Base-by-base conservation (phyloP, 35 echinoderm and acorn worm species). In the Anneissia japonica region DNA sequence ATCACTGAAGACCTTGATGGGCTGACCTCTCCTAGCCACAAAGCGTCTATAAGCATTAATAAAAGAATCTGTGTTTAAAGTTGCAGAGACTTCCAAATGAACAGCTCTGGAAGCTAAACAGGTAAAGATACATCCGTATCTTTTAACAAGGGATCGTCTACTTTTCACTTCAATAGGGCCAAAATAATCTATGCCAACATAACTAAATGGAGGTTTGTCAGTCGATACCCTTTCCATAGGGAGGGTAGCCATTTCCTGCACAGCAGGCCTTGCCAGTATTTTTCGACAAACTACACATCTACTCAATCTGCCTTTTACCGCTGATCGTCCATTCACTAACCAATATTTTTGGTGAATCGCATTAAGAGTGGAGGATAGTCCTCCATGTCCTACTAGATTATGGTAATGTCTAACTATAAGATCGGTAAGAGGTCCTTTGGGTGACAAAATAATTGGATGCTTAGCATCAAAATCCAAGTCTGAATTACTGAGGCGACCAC, bases 1-100 rank as follows among this genome's bases (percentile, higher is more conserved):
- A 75, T 32, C 72, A 45, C 39, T 80, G 12, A 26, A 74, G 0
- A 91, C 31, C 11, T 34, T 46, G 9, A 87, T 39, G 31, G 73
- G 76, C 30, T 86, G 79, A 38, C 90, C 90, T 36, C 77, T 81
- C 30, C 89, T 64, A 0, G 90, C 76, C 4, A 91, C 38, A 82
- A 91, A 91, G 9, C 90, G 32, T 29, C 80, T n/a, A 16, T 88
- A 84, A 19, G 85, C 79, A 35, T 92, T 92, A 28, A 92, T 32
- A 74, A 88, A 92, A 0, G 64, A 76, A 84, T 88, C 81, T 6
- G 90, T 84, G 29, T 91, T 78, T 30, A 91, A 36, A 16, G 77
- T 82, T 17, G 75, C 10, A 0, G 64, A 72, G 0, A 79, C 40
- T 38, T 91, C 90, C 30, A 91, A 38, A 32, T 86, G 89, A 17